These are phyloP conservation scores for Anneissia japonica DNA, from an alignment of 35 echinoderm and acorn worm species.

Conservation along the genomic window DNA sequence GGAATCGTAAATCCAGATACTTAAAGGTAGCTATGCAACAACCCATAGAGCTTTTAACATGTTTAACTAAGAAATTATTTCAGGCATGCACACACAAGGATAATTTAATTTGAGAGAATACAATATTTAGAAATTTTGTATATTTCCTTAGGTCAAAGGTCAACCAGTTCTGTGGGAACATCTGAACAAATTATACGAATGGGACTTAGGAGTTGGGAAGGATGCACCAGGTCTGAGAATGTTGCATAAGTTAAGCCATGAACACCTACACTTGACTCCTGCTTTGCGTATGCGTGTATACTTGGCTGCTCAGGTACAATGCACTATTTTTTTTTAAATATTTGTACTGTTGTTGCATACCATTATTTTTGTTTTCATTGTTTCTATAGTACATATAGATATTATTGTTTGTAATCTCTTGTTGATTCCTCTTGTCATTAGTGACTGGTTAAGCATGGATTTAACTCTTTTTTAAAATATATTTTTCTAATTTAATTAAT, in stretches of 20 bases:
- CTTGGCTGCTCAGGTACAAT: conserved; percentile 53
- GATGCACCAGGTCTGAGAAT: conserved; percentile 15
- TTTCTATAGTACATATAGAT: too few species aligned
- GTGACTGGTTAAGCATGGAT: too few species aligned
- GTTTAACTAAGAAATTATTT: not conserved
- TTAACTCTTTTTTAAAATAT: too few species aligned
- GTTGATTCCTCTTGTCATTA: too few species aligned
- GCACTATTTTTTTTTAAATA: too few species aligned
- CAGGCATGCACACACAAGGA: not conserved
- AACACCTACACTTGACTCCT: conserved; percentile 52
- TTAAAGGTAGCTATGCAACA: conserved; percentile 17
- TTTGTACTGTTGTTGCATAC: too few species aligned
- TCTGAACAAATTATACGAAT: conserved; percentile 4
- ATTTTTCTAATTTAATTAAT: too few species aligned
- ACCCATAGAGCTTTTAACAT: not conserved
- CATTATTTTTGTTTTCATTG: too few species aligned
- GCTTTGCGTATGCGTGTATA: conserved; percentile 46
- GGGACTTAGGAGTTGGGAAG: conserved; percentile 22
- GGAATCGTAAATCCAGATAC: conserved; percentile 39
- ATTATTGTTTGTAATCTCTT: too few species aligned
- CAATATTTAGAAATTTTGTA: too few species aligned
- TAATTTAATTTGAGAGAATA: not conserved
- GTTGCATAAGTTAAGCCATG: conserved; percentile 14
- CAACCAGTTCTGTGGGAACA: conserved; percentile 27
- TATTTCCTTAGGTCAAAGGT: conserved; percentile 20